phyloP scores from a whole-genome alignment of 1,140 invertebrate genomes.

The Sinella curviseta region DNA sequence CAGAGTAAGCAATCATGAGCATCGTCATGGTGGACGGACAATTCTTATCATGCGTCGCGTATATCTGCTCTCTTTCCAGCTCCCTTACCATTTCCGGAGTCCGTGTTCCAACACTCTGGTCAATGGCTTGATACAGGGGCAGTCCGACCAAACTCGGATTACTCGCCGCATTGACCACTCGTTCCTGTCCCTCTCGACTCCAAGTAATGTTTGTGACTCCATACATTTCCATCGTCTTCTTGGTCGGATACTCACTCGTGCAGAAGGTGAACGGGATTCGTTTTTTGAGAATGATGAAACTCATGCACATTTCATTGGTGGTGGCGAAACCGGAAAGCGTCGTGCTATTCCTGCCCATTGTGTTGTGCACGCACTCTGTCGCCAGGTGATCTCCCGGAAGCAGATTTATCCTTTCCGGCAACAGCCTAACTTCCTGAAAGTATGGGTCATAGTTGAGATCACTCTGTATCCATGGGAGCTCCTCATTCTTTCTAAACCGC shows the following conservation, averaged over 20 bases:
- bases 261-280: background rate
- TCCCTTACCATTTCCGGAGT: too few species aligned
- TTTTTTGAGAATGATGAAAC: background rate
- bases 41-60: too few species aligned
- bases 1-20: too few species aligned
- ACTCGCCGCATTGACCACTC: too few species aligned
- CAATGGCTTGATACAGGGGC: too few species aligned
- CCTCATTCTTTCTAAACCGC: background rate
- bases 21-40: too few species aligned
- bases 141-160: too few species aligned
- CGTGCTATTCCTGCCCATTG: background rate
- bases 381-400: background rate
- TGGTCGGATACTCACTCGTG: background rate
- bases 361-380: background rate
- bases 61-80: too few species aligned
- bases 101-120: too few species aligned
- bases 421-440: slow-evolving; percentile 1
- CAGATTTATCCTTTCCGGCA: background rate
- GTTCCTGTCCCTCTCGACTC: too few species aligned
- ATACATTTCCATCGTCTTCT: background rate
- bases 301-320: background rate
- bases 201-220: background rate
- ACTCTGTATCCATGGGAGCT: background rate
- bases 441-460: slow-evolving; percentile 14
- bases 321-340: background rate